These are phyloP conservation scores for Agonum fuliginosum DNA, from an alignment of 2,888 invertebrate genomes.

Conservation along the genomic window DNA sequence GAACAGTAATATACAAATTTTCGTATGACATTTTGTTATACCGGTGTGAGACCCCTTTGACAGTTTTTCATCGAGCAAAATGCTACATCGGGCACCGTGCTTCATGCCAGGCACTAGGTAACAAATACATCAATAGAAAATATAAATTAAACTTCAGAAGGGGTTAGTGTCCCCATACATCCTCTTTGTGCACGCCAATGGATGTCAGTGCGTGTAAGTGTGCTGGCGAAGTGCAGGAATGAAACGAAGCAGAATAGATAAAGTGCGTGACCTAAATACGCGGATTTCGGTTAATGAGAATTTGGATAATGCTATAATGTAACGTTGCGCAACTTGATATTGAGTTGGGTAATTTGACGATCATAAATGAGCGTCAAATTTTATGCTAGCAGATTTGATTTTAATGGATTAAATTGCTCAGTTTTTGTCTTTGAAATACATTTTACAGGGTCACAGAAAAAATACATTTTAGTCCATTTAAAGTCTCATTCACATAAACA, in stretches of 20 bases:
- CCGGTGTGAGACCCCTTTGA: too few species aligned
- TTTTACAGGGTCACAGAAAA: too few species aligned
- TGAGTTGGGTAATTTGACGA: not conserved
- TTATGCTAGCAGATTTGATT: not conserved
- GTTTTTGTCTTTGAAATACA: not conserved
- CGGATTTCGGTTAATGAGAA: slow-evolving; percentile 6
- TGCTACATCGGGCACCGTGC: too few species aligned
- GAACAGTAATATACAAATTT: too few species aligned
- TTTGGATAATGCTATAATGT: not conserved
- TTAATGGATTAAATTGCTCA: not conserved
- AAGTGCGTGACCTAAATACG: slow-evolving; percentile 16
- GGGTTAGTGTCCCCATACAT: not conserved
- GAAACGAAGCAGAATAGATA: not conserved
- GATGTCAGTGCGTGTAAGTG: not conserved
- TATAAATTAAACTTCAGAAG: not conserved
- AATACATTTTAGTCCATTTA: too few species aligned
- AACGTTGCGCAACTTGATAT: not conserved
- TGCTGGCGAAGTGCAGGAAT: not conserved
- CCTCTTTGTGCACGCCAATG: not conserved
- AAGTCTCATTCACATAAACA: too few species aligned
- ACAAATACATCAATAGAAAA: too few species aligned
- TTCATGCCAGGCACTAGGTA: too few species aligned
- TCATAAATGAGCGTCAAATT: not conserved
- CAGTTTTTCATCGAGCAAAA: too few species aligned
- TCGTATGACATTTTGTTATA: too few species aligned